Evolutionary conservation across 1,140 invertebrate genomes (phyloP).

Genomic region (Maniola jurtina): DNA sequence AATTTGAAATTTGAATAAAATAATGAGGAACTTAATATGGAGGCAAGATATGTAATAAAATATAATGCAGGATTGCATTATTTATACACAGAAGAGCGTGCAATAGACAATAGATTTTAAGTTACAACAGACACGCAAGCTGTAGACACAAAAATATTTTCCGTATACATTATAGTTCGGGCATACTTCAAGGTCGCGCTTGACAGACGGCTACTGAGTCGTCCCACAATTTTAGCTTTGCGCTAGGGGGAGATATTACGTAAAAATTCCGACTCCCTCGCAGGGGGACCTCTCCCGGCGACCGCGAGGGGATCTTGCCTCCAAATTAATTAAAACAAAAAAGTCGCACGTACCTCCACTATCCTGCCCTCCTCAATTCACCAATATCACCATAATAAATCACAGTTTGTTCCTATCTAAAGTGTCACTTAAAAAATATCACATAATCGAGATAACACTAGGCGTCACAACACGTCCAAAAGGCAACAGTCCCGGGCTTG

Average conservation of each 20-base stretch:
- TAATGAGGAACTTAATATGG: neutral
- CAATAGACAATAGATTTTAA: slow-evolving; percentile 25
- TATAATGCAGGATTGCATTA: slow-evolving; percentile 1
- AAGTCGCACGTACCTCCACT: slow-evolving; percentile 59
- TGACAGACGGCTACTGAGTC: slow-evolving; percentile 58
- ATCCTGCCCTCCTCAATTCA: slow-evolving; percentile 60
- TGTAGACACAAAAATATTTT: slow-evolving; percentile 61
- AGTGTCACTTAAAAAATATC: slow-evolving; percentile 74
- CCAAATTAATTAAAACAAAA: slow-evolving; percentile 51
- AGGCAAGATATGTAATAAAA: neutral
- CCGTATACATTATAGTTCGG: slow-evolving; percentile 69
- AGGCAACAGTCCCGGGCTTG: slow-evolving; percentile 71
- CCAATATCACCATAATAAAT: slow-evolving; percentile 76
- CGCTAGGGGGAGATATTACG: slow-evolving; percentile 53
- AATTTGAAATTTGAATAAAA: neutral
- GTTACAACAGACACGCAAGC: slow-evolving; percentile 20
- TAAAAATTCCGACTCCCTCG: slow-evolving; percentile 50
- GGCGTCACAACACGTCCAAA: slow-evolving; percentile 74
- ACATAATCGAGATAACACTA: slow-evolving; percentile 77
- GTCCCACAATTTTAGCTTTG: slow-evolving; percentile 54
- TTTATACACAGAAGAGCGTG: slow-evolving; percentile 16
- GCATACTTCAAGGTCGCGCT: slow-evolving; percentile 65
- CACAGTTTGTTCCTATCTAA: slow-evolving; percentile 77
- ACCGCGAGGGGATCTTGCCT: slow-evolving; percentile 32
- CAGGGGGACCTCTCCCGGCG: slow-evolving; percentile 29